Evolutionary conservation across 2,888 invertebrate genomes (phyloP), one percentile per base, ranked within the genome.

Genomic region (Tyria jacobaeae): DNA sequence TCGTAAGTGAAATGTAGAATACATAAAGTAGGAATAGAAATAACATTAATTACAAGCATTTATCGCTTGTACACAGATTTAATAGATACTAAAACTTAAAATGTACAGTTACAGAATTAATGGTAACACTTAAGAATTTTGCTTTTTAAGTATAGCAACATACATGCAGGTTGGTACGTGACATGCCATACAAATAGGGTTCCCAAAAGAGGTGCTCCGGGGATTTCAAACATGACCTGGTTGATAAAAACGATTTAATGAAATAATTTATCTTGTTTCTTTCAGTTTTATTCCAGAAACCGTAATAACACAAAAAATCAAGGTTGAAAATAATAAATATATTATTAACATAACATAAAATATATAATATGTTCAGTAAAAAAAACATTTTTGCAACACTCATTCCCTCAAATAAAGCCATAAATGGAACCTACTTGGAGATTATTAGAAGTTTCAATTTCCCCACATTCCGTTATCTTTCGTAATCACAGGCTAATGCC

Each of bases 401-500:
- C 10, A 56, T 61, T 14, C 47, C 41, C 34, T 66, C 25, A 17
- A 59, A 51, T 55, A 64, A 64, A 71, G 55, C 60, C 57, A 51
- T 56, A 53, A 74, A 67, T 70, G 67, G 57, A 74, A 62, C 58
- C 58, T 71, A 71, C 64, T 64, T 59, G 60, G 41, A 27, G 37
- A 35, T 64, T 67, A 75, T 64, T 60, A 67, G 49, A 56, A 47
- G 50, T 66, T 63, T 62, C 63, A 71, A 71, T 75, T 62, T 67
- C 62, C 62, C 6, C 56, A 62, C 47, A 60, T 55, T 66, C 49
- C 35, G 48, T 57, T 62, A 60, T 57, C 49, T 64, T 64, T 39
- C 62, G 62, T 70, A 71, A 76, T 71, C 70, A 71, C 44, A 51
- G 58, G 48, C 58, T 61, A 61, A 75, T 69, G 71, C 64, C 64